Evolutionary conservation across 2,797 vertebrate species (phyloP).

Genomic region (Malurus splendens): DNA sequence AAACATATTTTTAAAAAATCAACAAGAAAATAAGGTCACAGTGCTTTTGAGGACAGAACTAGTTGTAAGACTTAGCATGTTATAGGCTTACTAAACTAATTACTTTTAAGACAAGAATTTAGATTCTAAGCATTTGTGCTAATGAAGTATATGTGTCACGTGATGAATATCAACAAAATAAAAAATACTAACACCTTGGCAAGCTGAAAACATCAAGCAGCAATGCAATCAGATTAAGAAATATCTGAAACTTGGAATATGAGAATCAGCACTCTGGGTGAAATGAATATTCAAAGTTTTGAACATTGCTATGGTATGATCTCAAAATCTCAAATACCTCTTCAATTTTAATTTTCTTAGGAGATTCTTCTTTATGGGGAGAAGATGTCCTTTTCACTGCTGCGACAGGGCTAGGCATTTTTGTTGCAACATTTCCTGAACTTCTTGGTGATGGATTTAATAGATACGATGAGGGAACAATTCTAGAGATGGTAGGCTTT

Average conservation of each 20-base stretch:
- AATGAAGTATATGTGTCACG: accelerated
- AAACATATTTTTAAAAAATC: not conserved
- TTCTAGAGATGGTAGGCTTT: slow-evolving; percentile 73
- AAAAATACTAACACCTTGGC: not conserved
- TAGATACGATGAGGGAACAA: slow-evolving; percentile 71
- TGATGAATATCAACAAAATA: not conserved
- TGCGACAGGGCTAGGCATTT: slow-evolving; percentile 70
- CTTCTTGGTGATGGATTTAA: slow-evolving; percentile 72
- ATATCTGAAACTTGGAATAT: not conserved
- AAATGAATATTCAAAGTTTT: not conserved
- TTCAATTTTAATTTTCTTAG: slow-evolving; percentile 76
- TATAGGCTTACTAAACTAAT: not conserved
- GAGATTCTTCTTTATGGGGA: slow-evolving; percentile 72
- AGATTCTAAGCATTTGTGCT: not conserved
- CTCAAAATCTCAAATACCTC: slow-evolving; percentile 68
- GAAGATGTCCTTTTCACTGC: slow-evolving; percentile 73
- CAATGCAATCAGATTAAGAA: not conserved
- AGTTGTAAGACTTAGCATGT: not conserved
- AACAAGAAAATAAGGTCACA: not conserved
- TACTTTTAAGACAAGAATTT: not conserved
- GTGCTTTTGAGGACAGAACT: not conserved
- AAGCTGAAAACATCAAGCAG: not conserved
- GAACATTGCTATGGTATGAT: not conserved
- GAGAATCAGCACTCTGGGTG: not conserved
- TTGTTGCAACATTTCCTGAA: slow-evolving; percentile 69